Conservation (phyloP, 2,888 invertebrate species). For the Acrobasis repandana region DNA sequence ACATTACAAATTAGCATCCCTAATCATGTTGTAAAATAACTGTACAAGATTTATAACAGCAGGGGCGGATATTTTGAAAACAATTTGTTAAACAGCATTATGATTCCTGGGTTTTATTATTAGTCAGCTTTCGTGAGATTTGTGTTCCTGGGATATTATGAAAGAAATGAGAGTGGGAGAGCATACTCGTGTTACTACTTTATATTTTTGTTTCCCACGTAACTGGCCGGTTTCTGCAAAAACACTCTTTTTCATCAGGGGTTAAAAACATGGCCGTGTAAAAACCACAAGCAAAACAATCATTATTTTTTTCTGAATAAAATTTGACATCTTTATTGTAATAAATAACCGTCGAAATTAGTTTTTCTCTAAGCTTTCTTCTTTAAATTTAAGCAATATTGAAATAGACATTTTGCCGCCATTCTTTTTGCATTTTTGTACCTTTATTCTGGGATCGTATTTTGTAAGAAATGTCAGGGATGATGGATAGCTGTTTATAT, state of each 20-base stretch:
- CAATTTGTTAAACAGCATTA: conserved; percentile 11
- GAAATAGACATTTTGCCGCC: not conserved
- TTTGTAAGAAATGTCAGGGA: not conserved
- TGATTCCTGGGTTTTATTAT: not conserved
- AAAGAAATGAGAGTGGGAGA: no score
- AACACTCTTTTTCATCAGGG: no score
- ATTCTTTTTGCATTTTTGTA: conserved; percentile 7
- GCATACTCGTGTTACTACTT: no score
- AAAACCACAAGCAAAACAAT: not conserved
- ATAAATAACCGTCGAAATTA: conserved; percentile 2
- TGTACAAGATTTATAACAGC: conserved; percentile 4
- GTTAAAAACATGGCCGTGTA: not conserved
- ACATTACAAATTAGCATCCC: not conserved
- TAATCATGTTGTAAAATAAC: not conserved
- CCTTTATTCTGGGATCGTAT: not conserved
- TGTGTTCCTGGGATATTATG: not conserved
- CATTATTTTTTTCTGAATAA: not conserved
- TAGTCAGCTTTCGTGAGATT: conserved; percentile 5
- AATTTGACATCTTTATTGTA: not conserved
- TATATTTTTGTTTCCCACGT: no score
- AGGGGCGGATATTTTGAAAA: conserved; percentile 19
- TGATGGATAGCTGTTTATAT: conserved; percentile 4
- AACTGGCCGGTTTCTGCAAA: no score
- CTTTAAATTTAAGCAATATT: conserved; percentile 7
- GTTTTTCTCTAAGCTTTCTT: not conserved